Conservation (phyloP, 2,888 invertebrate genomes). For the Cybosia mesomella region DNA sequence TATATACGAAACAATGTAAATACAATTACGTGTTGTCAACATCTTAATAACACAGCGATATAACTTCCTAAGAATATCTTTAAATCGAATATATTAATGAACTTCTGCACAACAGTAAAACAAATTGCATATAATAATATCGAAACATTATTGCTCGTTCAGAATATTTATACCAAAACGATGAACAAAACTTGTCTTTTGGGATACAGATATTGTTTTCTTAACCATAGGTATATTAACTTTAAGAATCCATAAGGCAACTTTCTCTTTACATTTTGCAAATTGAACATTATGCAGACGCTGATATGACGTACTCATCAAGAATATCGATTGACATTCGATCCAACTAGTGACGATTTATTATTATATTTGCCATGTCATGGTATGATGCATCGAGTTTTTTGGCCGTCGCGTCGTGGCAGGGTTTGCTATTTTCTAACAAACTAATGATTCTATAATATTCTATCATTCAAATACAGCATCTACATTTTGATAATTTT, state of each 20-base stretch:
- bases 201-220: not conserved
- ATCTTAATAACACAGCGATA: conserved; percentile 2
- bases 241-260: conserved; percentile 25
- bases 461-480: too few species aligned
- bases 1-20: conserved; percentile 6
- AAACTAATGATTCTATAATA: not conserved
- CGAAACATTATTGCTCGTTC: not conserved
- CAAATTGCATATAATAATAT: conserved; percentile 6
- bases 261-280: conserved; percentile 52
- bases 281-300: conserved; percentile 44
- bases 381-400: not conserved
- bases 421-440: not conserved
- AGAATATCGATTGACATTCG: conserved; percentile 50
- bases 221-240: conserved; percentile 19
- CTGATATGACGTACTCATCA: conserved; percentile 41
- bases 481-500: too few species aligned
- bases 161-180: not conserved
- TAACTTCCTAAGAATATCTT: conserved; percentile 14
- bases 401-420: not conserved
- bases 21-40: conserved; percentile 7
- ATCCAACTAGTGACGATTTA: conserved; percentile 35
- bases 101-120: conserved; percentile 10
- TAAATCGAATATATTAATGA: conserved; percentile 8
- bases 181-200: not conserved
- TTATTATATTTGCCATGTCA: conserved; percentile 7